These are phyloP conservation scores for Neofelis nebulosa DNA, from an alignment of 2,113 vertebrate species.

Conservation along the genomic window DNA sequence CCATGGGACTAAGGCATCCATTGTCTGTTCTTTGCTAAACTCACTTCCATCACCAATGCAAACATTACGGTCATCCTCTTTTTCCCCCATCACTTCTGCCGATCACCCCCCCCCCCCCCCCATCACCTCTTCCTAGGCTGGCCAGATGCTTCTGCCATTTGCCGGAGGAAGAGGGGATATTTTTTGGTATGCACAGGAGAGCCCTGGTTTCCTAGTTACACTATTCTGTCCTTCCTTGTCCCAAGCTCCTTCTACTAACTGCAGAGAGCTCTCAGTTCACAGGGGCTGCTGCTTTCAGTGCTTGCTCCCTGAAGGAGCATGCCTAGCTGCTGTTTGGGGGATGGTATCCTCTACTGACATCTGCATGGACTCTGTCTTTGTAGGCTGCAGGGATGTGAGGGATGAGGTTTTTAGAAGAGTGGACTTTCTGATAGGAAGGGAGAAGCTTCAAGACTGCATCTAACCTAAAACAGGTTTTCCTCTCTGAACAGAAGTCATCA, in stretches of 20 bases:
- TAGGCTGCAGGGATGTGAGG: background rate
- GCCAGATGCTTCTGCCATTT: background rate
- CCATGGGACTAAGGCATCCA: background rate
- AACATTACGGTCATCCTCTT: background rate
- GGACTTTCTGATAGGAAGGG: background rate
- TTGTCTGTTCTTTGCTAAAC: background rate
- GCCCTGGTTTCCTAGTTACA: background rate
- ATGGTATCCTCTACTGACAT: background rate
- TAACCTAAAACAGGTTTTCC: background rate
- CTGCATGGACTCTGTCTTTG: background rate
- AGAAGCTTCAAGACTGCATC: constrained; percentile 34
- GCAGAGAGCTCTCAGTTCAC: background rate
- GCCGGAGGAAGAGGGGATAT: background rate
- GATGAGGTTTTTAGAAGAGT: background rate
- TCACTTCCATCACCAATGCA: background rate
- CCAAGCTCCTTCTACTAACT: background rate
- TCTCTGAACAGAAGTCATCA: background rate
- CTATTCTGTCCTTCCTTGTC: background rate
- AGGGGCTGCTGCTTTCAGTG: background rate
- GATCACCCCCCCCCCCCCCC: background rate
- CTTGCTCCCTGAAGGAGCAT: background rate
- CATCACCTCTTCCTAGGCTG: background rate
- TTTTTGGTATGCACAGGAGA: background rate
- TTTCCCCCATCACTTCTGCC: background rate
- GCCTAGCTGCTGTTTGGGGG: background rate